Evolutionary conservation across 1,140 invertebrate species (phyloP).

Genomic region (Odontomachus brunneus): DNA sequence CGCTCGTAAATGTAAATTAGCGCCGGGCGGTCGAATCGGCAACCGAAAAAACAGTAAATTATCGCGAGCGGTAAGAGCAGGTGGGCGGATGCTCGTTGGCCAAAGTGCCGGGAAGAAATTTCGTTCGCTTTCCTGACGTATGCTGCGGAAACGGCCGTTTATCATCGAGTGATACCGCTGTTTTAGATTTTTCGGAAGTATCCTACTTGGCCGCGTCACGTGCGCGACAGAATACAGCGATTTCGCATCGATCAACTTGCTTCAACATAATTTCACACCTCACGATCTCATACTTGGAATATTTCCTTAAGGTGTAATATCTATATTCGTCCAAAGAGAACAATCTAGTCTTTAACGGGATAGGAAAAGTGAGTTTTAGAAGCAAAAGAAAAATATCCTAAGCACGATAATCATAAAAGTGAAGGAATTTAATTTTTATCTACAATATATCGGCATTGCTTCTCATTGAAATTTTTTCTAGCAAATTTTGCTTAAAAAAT

Average conservation of each 20-base stretch:
- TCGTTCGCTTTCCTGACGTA: slow-evolving; percentile 37
- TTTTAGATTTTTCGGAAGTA: slow-evolving; percentile 13
- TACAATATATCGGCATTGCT: too few relatives aligned
- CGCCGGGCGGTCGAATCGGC: slow-evolving; percentile 73
- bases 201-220: neutral
- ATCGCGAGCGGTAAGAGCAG: slow-evolving; percentile 78
- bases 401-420: too few relatives aligned
- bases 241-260: slow-evolving; percentile 1
- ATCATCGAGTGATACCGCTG: slow-evolving; percentile 16
- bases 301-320: too few relatives aligned
- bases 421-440: too few relatives aligned
- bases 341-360: too few relatives aligned
- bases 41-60: slow-evolving; percentile 83
- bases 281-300: too few relatives aligned
- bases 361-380: too few relatives aligned
- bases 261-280: neutral
- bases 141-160: slow-evolving; percentile 22
- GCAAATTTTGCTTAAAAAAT: too few relatives aligned
- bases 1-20: slow-evolving; percentile 83
- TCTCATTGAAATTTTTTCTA: too few relatives aligned
- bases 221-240: neutral
- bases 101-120: slow-evolving; percentile 32
- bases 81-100: slow-evolving; percentile 79
- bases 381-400: too few relatives aligned
- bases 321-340: too few relatives aligned